Conservation (phyloP, 2,113 vertebrate species). For the Parotia lawesii region DNA sequence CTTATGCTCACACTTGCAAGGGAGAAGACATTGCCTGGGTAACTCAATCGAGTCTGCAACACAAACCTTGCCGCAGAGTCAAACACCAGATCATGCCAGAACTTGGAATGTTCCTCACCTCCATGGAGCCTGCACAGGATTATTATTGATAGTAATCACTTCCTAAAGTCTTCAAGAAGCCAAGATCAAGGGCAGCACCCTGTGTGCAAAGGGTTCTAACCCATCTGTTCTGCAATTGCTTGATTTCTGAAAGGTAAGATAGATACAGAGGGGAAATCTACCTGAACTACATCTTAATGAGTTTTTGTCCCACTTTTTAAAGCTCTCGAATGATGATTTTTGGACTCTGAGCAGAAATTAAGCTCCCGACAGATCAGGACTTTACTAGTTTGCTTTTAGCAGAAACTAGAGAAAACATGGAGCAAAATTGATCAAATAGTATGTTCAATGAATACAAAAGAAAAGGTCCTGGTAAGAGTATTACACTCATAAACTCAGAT, state of each 20-base stretch:
- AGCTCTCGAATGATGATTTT: neutral
- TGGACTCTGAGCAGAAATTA: neutral
- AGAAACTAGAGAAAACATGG: neutral
- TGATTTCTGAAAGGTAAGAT: neutral
- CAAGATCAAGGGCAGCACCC: neutral
- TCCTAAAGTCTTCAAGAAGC: neutral
- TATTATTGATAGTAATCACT: neutral
- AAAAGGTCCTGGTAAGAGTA: neutral
- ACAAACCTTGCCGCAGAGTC: neutral
- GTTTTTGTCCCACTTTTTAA: neutral
- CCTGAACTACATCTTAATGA: neutral
- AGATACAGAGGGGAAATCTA: neutral
- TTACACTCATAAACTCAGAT: neutral
- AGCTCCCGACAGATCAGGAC: neutral
- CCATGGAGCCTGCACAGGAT: neutral
- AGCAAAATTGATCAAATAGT: neutral
- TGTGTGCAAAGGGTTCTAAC: neutral
- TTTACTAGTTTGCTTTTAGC: neutral
- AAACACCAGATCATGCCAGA: neutral
- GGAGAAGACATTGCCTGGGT: neutral
- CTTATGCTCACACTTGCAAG: neutral
- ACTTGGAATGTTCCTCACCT: neutral
- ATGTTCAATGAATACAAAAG: neutral
- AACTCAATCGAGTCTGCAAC: neutral
- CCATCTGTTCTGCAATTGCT: neutral